Evolutionary conservation across 2,888 invertebrate genomes (phyloP).

Genomic region (Tetanocera ferruginea): DNA sequence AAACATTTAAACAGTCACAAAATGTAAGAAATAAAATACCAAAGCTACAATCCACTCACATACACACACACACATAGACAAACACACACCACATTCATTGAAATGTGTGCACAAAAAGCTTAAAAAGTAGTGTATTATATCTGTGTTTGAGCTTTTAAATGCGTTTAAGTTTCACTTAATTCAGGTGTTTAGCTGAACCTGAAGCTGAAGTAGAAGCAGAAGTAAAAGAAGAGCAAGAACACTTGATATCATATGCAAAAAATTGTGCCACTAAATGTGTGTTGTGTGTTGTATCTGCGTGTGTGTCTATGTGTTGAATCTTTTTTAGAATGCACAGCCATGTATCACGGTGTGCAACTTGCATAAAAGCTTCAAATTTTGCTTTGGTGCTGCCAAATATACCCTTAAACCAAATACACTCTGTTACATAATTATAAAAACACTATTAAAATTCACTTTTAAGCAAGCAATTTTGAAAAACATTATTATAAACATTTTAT

Average conservation of each 20-base stretch:
- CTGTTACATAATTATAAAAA: no score
- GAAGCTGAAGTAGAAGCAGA: neutral
- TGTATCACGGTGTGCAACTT: slow-evolving; percentile 6
- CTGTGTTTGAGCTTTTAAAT: neutral
- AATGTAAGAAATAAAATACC: neutral
- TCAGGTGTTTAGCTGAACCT: slow-evolving; percentile 26
- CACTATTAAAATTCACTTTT: no score
- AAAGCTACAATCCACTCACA: neutral
- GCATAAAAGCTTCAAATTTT: slow-evolving; percentile 22
- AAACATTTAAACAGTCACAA: neutral
- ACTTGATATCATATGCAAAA: slow-evolving; percentile 7
- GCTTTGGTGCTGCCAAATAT: slow-evolving; percentile 15
- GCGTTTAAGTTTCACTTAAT: slow-evolving; percentile 29
- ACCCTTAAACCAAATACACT: no score
- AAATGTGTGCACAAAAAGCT: no score
- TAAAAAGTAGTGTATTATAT: no score
- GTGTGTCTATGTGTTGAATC: neutral
- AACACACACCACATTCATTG: neutral
- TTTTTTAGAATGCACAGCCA: neutral
- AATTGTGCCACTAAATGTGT: neutral
- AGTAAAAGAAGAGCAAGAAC: neutral
- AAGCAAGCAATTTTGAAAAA: no score
- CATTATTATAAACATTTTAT: no score
- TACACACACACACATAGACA: neutral
- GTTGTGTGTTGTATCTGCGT: neutral